phyloP scores from a whole-genome alignment of 2,113 vertebrate genomes.

The Cyprinus carpio region DNA sequence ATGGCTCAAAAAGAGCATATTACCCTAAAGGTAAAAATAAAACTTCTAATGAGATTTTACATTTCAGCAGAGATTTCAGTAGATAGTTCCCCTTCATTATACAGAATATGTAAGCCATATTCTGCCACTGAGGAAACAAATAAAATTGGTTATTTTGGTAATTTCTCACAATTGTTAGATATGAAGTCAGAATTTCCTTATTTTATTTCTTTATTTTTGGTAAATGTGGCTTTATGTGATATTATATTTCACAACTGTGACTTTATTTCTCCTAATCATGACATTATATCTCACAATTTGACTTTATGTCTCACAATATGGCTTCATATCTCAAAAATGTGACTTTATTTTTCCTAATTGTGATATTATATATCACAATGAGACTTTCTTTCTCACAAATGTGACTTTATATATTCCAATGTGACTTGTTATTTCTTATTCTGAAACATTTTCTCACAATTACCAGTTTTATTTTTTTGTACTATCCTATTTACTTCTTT shows the following conservation, averaged over 20 bases:
- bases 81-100: neutral
- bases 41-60: constrained; percentile 17
- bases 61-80: neutral
- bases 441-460: neutral
- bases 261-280: neutral
- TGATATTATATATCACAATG: neutral
- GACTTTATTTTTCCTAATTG: neutral
- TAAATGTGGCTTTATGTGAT: constrained; percentile 9
- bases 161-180: neutral
- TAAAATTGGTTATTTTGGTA: constrained; percentile 1
- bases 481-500: neutral
- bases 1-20: constrained; percentile 92
- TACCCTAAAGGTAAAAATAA: constrained; percentile 91
- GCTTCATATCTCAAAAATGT: neutral
- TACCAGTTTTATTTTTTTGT: neutral
- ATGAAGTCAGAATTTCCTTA: neutral
- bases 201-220: neutral
- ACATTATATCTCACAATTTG: neutral
- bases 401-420: neutral
- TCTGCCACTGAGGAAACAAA: neutral
- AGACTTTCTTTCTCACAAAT: neutral
- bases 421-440: neutral
- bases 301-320: neutral
- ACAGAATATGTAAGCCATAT: neutral
- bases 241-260: neutral